These are phyloP conservation scores for Rissa tridactyla DNA, from an alignment of 2,113 vertebrate species.

Conservation along the genomic window DNA sequence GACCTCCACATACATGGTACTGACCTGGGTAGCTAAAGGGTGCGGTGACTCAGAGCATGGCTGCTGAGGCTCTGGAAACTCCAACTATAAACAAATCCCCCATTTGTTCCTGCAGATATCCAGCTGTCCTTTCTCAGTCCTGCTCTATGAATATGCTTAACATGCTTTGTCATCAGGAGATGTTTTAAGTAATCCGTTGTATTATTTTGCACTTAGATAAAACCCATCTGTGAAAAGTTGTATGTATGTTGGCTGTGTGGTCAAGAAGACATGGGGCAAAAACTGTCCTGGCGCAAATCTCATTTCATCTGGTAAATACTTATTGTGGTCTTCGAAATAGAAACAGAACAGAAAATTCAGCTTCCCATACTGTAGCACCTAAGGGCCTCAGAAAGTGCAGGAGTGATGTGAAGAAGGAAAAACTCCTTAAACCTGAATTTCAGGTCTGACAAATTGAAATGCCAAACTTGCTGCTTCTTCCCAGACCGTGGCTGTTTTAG, in stretches of 20 bases:
- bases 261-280: neutral
- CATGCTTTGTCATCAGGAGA: slow-evolving; percentile 24
- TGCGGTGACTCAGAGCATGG: neutral
- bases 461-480: neutral
- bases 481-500: neutral
- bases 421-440: neutral
- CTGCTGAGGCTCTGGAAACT: slow-evolving; percentile 14
- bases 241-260: neutral
- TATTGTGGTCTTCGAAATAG: neutral
- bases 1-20: neutral
- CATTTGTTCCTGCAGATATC: neutral
- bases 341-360: neutral
- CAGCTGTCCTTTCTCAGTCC: slow-evolving; percentile 41
- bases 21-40: neutral
- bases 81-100: neutral
- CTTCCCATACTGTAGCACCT: neutral
- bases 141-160: neutral
- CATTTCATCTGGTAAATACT: neutral
- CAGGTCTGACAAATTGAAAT: neutral
- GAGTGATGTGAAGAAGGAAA: neutral
- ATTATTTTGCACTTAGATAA: neutral
- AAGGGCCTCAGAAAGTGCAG: neutral
- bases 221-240: neutral
- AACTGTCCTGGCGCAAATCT: neutral
- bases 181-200: neutral